Conservation (phyloP, 2,888 invertebrate genomes). For the Tetanocera ferruginea region DNA sequence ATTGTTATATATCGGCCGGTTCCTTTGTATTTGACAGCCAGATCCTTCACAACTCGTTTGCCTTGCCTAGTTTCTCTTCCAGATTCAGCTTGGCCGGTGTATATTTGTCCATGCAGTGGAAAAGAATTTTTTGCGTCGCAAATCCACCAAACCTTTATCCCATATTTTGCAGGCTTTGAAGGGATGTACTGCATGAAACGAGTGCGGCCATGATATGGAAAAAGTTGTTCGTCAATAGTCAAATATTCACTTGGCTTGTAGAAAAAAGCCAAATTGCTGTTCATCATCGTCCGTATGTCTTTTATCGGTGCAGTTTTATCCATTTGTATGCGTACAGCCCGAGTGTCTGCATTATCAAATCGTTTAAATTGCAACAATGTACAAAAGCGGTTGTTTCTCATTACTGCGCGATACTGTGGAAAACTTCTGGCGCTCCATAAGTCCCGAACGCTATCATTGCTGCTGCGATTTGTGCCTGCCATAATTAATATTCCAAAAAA, state of each 20-base stretch:
- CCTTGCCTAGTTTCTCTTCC: not conserved
- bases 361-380: constrained; percentile 32
- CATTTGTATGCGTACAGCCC: constrained; percentile 27
- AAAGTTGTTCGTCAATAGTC: too few relatives aligned
- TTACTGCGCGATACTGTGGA: constrained; percentile 36
- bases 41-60: not conserved
- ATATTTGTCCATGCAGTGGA: constrained; percentile 7
- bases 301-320: constrained; percentile 6
- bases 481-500: constrained; percentile 25
- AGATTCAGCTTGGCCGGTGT: not conserved
- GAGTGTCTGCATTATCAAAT: constrained; percentile 36
- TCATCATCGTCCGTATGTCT: constrained; percentile 29
- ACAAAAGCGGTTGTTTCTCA: constrained; percentile 31
- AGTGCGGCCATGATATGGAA: too few relatives aligned
- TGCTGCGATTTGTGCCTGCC: constrained; percentile 17
- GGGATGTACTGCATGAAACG: not conserved
- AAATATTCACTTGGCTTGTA: too few relatives aligned
- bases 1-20: not conserved
- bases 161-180: constrained; percentile 23
- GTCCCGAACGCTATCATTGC: constrained; percentile 15
- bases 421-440: constrained; percentile 39
- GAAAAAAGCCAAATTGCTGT: constrained; percentile 20
- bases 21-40: not conserved
- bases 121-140: constrained; percentile 12
- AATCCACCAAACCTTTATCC: constrained; percentile 26